These are phyloP conservation scores for Myotis lucifugus DNA, from an alignment of 2,113 vertebrate species.

Conservation along the genomic window DNA sequence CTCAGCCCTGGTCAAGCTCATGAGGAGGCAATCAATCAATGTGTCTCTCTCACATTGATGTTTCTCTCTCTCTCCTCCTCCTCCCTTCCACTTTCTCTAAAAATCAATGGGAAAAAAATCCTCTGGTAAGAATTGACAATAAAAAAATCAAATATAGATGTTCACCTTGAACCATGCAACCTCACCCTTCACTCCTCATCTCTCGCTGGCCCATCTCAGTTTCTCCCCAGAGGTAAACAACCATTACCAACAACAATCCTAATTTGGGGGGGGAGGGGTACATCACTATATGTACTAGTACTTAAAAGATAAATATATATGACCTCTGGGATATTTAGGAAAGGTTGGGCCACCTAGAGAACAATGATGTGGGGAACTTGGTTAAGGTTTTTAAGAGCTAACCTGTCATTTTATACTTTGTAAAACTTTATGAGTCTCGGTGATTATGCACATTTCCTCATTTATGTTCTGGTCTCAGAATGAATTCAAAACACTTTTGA, in stretches of 20 bases:
- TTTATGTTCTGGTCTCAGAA: constrained; percentile 76
- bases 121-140: too few species aligned
- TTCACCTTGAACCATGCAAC: neutral
- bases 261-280: neutral
- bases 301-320: neutral
- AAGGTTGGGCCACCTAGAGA: neutral
- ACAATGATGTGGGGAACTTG: neutral
- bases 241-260: neutral
- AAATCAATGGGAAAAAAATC: too few species aligned
- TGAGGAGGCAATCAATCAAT: too few species aligned
- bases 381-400: neutral
- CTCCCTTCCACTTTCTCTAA: too few species aligned
- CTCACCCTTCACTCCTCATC: neutral
- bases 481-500: constrained; percentile 74
- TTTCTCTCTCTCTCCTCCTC: too few species aligned
- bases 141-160: neutral
- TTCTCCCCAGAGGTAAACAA: neutral
- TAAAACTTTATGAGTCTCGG: neutral
- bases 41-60: too few species aligned
- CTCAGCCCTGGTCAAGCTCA: too few species aligned
- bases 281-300: neutral
- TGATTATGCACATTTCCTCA: neutral
- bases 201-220: neutral
- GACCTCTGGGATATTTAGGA: neutral
- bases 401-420: neutral